Evolutionary conservation across 2,888 invertebrate species (phyloP), one percentile per base, ranked within the genome.

Genomic region (Prenolepis imparis): DNA sequence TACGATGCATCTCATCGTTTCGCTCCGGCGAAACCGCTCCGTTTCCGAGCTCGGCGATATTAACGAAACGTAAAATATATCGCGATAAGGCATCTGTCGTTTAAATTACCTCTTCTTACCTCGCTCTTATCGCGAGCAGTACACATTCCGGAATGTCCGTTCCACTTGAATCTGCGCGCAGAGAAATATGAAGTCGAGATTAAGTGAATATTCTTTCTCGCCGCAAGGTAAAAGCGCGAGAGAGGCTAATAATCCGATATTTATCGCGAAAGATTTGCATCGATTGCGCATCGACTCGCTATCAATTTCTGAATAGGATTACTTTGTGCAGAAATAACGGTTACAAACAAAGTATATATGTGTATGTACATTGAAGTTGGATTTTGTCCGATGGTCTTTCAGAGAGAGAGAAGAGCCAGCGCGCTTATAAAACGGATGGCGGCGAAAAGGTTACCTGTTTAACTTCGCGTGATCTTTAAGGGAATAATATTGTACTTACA

Each of bases 381-480:
- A 66, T 75, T 75, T 66, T 36, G 44, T 75, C 52, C 52, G 18
- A 66, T n/a, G 15, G n/a, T 28, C 9, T 66, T 12, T n/a, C 39
- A 0, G 44, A 39, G 21, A 11, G 66, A 52, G n/a, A n/a, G 48
- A 44, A 12, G n/a, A 8, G 15, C 73, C 1, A n/a, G n/a, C n/a
- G 4, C 52, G 52, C 39, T 75, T 66, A 36, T 28, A 28, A 28
- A 28, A 66, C 52, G 12, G n/a, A 36, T 24, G 36, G 36, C 24
- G 0, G 21, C 36, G 70, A 44, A 68, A 78, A 70, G 70, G 70
- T 78, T 59, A 59, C 78, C 57, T 39, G 78, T 78, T 78, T 57
- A 70, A 70, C 78, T 80, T 70, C 15, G 70, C 44, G 24, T 70
- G 70, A 80, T 80, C 70, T 78, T 78, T 70, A 80, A 80, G 59